A percentile compares a stretch with the other conserved stretches of the same genome.
phyloP scores from a whole-genome alignment of 2,113 vertebrate species.

The Gavia stellata region DNA sequence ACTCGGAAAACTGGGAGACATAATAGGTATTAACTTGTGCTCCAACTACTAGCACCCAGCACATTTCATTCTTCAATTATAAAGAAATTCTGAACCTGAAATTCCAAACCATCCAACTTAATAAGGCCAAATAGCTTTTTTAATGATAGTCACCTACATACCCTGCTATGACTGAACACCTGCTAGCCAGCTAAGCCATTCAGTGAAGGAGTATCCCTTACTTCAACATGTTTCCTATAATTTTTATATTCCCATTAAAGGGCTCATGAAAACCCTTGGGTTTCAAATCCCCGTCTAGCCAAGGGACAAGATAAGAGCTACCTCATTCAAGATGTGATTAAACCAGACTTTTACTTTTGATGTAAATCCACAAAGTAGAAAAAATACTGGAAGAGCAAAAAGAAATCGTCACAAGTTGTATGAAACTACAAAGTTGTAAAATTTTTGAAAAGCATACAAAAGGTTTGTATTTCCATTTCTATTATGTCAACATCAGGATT shows the following conservation, averaged over 20 bases:
- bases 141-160: neutral
- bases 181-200: neutral
- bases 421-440: conserved; percentile 61
- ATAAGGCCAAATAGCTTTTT: neutral
- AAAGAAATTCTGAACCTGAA: neutral
- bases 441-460: conserved; percentile 62
- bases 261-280: neutral
- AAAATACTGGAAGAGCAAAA: conserved; percentile 18
- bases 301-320: neutral
- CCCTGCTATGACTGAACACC: neutral
- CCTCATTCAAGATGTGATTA: neutral
- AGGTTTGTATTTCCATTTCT: conserved; percentile 45
- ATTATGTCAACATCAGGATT: conserved; percentile 42
- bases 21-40: neutral
- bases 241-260: neutral
- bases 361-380: conserved; percentile 5
- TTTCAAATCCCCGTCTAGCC: neutral
- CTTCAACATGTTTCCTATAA: neutral
- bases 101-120: neutral
- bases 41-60: neutral
- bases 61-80: neutral
- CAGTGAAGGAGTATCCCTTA: neutral
- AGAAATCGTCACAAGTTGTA: neutral
- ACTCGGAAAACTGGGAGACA: neutral
- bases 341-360: neutral